Evolutionary conservation across 1,140 invertebrate species (phyloP).

Genomic region (Onthophagus taurus): DNA sequence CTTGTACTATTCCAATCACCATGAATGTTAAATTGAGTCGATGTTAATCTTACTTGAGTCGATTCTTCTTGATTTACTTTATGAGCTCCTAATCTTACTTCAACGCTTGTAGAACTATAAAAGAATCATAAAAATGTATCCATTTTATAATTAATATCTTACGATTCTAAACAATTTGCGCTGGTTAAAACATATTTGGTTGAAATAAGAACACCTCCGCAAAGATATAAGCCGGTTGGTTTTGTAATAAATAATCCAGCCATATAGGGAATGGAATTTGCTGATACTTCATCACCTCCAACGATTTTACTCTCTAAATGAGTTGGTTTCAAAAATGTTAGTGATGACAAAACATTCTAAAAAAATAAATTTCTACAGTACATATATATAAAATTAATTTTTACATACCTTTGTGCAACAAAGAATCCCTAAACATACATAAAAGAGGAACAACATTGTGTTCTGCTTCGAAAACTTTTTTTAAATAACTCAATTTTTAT

Average conservation of each 20-base stretch:
- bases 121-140: neutral
- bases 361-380: too few relatives aligned
- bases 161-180: conserved; percentile 45
- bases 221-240: conserved; percentile 37
- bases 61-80: conserved; percentile 38
- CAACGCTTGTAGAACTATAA: conserved; percentile 12
- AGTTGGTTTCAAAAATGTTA: too few relatives aligned
- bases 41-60: conserved; percentile 9
- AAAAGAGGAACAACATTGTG: too few relatives aligned
- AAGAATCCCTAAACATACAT: too few relatives aligned
- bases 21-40: neutral
- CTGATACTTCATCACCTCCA: too few relatives aligned
- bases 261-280: too few relatives aligned
- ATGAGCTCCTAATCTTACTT: conserved; percentile 41
- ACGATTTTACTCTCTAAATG: too few relatives aligned
- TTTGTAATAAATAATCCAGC: conserved; percentile 8
- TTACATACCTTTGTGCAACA: too few relatives aligned
- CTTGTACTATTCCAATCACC: neutral
- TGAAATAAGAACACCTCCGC: conserved; percentile 58
- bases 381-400: too few relatives aligned
- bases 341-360: too few relatives aligned
- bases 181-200: conserved; percentile 53
- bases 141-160: neutral
- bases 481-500: too few relatives aligned
- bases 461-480: too few relatives aligned